Percentiles rank a stretch among this genome's conserved stretches.
phyloP scores from a whole-genome alignment of 2,113 vertebrate genomes.

The Heptranchias perlo region DNA sequence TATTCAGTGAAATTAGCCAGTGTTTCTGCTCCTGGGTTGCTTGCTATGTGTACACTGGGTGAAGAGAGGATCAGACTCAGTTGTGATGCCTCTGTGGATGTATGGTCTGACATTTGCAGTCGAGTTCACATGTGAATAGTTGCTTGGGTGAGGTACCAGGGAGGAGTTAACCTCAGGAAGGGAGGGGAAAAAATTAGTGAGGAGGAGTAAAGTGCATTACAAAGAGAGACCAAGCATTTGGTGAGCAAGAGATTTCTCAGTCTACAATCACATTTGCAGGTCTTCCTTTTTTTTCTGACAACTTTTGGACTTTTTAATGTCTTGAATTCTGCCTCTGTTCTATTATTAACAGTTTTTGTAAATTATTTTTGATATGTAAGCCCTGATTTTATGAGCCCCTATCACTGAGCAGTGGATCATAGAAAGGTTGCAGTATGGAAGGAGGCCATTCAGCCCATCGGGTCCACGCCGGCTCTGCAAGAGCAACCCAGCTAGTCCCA shows the following conservation, averaged over 20 bases:
- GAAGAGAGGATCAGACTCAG: neutral
- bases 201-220: neutral
- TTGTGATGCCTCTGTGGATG: neutral
- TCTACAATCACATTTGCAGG: neutral
- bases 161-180: neutral
- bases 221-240: neutral
- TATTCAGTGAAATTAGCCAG: neutral
- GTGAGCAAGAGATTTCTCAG: neutral
- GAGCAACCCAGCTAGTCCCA: no score
- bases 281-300: neutral
- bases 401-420: neutral
- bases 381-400: neutral
- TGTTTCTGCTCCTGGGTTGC: neutral
- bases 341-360: neutral
- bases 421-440: no score
- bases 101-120: neutral
- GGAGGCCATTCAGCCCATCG: no score
- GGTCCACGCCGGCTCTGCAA: no score
- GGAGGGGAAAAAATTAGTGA: neutral
- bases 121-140: neutral
- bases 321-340: neutral
- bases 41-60: neutral
- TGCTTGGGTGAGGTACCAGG: neutral
- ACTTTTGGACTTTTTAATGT: neutral
- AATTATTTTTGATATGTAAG: conserved; percentile 39